Base-by-base conservation (phyloP, 1,140 invertebrate genomes). In the Elymnias hypermnestra region DNA sequence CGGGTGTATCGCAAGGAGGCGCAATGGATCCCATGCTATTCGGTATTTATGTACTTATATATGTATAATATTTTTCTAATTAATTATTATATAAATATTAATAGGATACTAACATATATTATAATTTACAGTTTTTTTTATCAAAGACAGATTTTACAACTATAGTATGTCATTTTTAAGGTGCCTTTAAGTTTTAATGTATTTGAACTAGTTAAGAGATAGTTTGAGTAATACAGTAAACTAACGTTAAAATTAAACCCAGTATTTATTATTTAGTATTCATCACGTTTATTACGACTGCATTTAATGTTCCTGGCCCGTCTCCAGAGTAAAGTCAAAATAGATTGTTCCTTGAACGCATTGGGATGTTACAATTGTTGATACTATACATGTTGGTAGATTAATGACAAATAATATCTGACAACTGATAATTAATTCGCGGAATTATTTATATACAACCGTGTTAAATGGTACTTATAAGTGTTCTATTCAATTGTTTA, bases 1-100 rank as follows among this genome's bases (percentile, higher is more conserved):
- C 45, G 28, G 68, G 57, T 56, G 58, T 67, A 63, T 57, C 51
- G 53, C 67, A 66, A 70, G 62, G 67, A 68, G 51, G 47, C 49
- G 49, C 53, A 46, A 54, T 68, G 39, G 60, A 43, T 9, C 55
- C 53, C 38, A 39, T 56, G 10, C 48, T 53, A 44, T 64, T 45
- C 45, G 38, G 57, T 60, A 59, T 68, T 45, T 63, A 38, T 45
- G 19, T 58, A 45, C 44, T 39, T 46, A 37, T 47, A 29, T 48
- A 44, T 28, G 25, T 49, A 29, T 6, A 21, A 21, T 21, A 21
- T 5, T 14, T 49, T 41, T 45, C 5, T 45, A 49, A 33, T 26
- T 31, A 21, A 19, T 29, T 23, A 17, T 33, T 25, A 37, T 36
- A 49, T 49, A 53, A 37, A 23, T 58, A 35, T 43, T 54, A 49